Evolutionary conservation across 2,888 invertebrate genomes (phyloP), one percentile per base, ranked within the genome.

Genomic region (Leucophenga maculata): DNA sequence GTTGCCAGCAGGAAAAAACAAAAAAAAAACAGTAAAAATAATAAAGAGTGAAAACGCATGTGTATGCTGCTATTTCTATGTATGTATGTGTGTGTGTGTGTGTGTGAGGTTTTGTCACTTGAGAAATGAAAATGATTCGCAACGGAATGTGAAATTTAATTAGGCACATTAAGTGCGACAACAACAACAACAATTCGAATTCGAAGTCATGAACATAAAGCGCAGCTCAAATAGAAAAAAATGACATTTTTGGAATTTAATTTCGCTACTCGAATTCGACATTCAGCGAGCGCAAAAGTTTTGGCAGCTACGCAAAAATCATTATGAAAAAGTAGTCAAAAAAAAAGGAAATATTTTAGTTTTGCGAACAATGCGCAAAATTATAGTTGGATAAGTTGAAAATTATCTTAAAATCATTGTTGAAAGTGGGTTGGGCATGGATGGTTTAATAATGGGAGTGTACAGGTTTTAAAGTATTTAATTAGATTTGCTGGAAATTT

Each of bases 141-240:
- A 79, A 69, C 75, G 71, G 65, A 73, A 70, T 76, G 81, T 81
- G 70, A 81, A 79, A 81, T 81, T 81, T 77, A 77, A 81, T 81
- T 79, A 75, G 71, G 73, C 69, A 65, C 71, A 71, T 72, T 75
- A 71, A 54, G 68, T 71, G 31, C 22, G n/a, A 26, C 22, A 26
- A 31, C 13, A 57, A 57, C 22, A 16, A 26, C 13, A 26, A 3
- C n/a, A 57, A 13, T 31, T 26, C 4, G 31, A 57, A n/a, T 6
- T 50, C 8, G 11, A 39, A 39, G 8, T 11, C 39, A 39, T 3
- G 39, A 39, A 39, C 39, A 32, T 32, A 32, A 32, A 32, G 8
- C 8, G 32, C 3, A 39, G 11, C 4, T 39, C 1, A 39, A 8
- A 39, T 52, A 2, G 18, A 54, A 54, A 54, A 57, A 26, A 26